Evolutionary conservation across 2,113 vertebrate genomes (phyloP), one percentile per base, ranked within the genome.

Genomic region (Forbesichthys agassizii): DNA sequence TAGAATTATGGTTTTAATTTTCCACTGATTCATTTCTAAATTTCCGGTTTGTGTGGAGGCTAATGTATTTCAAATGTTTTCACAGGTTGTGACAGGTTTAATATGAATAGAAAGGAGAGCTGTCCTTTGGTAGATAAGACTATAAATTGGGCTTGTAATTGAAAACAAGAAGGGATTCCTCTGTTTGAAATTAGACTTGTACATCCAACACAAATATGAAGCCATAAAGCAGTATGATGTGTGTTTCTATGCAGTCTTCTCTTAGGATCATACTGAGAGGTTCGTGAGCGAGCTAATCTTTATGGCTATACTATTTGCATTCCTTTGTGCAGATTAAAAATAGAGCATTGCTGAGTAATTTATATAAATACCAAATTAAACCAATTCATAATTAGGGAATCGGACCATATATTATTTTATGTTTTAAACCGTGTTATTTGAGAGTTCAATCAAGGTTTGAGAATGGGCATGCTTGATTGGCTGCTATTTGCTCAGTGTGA

Each of bases 61-160:
- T 58, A 68, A 68, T 71, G 51, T 47, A 64, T 62, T 63, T 62
- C 60, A 83, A 64, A 84, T 74, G 72, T 80, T 80, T 76, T 64
- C 48, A 46, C 71, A 48, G 71, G 68, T 72, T 51, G 64, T 74
- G 66, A 54, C 68, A 62, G 7, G 33, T 75, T 72, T 73, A 68
- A 71, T 67, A 65, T 66, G n/a, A 56, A 75, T 52, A 42, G 60
- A 11, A 71, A 61, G 75, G 63, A 65, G 51, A 81, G 64, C 13
- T n/a, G 36, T 79, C 48, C 6, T 61, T 16, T 46, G 53, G 66
- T 52, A 65, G 70, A 66, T 65, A 67, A 51, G 48, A 42, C 11
- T 3, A 57, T 74, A 57, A 66, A 70, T 62, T 66, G n/a, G n/a
- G 46, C n/a, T 20, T 14, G 14, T 60, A 56, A 78, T 79, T 81